A percentile compares a stretch with the other conserved stretches of the same genome.
Conservation (phyloP, 37 sponge, comb jelly and placozoan genomes). For the Beroe forskalii region DNA sequence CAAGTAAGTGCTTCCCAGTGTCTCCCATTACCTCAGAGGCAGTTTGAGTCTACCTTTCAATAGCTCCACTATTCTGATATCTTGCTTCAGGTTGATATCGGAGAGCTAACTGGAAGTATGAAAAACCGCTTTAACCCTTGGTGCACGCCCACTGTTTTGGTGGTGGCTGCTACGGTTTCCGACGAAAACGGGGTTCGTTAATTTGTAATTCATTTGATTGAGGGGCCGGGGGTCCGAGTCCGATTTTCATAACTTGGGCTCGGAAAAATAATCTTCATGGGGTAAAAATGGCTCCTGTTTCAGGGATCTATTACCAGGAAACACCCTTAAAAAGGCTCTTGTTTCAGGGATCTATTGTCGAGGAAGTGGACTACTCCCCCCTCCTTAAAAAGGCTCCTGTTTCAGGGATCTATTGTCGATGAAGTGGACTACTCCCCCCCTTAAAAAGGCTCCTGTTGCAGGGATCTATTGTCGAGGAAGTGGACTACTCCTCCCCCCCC, state of each 20-base stretch:
- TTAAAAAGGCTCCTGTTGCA: too few relatives aligned
- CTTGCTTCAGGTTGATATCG: conserved; percentile 27
- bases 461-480: conserved; percentile 1
- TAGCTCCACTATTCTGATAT: too few relatives aligned
- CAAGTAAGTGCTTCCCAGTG: too few relatives aligned
- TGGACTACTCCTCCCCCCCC: background rate
- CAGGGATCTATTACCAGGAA: background rate
- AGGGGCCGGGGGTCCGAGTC: too few relatives aligned
- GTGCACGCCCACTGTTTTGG: background rate
- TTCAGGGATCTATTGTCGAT: background rate
- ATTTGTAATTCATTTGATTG: too few relatives aligned
- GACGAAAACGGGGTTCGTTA: background rate
- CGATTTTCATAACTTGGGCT: too few relatives aligned
- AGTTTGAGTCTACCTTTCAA: too few relatives aligned
- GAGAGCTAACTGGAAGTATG: background rate
- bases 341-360: conserved; percentile 12
- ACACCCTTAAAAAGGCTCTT: too few relatives aligned
- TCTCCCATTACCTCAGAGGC: too few relatives aligned
- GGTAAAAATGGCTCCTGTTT: too few relatives aligned
- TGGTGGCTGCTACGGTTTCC: conserved; percentile 10
- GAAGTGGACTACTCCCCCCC: too few relatives aligned
- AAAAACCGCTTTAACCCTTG: conserved; percentile 48
- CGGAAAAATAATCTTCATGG: too few relatives aligned
- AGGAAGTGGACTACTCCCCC: background rate
- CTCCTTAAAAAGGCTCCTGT: background rate